A percentile compares a stretch with the other conserved stretches of the same genome.
Conservation (phyloP, 2,113 vertebrate species). For the Tympanuchus pallidicinctus region DNA sequence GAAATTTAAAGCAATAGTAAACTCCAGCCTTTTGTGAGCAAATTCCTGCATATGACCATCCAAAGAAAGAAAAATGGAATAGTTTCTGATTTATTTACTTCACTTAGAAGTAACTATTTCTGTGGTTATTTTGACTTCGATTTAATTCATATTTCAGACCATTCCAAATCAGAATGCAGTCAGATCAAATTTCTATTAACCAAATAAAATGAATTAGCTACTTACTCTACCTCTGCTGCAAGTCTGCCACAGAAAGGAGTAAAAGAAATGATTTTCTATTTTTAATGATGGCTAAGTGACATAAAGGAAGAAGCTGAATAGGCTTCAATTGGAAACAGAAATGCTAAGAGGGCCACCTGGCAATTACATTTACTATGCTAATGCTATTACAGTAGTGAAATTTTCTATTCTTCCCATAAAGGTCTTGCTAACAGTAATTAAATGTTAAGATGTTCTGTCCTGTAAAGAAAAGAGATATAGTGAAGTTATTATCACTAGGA, state of each 20-base stretch:
- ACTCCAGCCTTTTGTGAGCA: not conserved
- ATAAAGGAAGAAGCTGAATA: conserved; percentile 58
- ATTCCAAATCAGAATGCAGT: conserved; percentile 19
- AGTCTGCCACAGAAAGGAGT: not conserved
- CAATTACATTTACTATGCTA: conserved; percentile 81
- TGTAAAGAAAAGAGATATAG: conserved; percentile 71
- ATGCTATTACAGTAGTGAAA: conserved; percentile 70
- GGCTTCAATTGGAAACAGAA: conserved; percentile 58
- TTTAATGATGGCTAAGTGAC: conserved; percentile 60
- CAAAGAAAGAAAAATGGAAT: not conserved
- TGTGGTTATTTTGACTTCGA: not conserved
- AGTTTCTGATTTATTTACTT: not conserved
- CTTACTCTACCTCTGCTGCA: not conserved
- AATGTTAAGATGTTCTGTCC: conserved; percentile 76
- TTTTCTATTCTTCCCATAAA: conserved; percentile 78
- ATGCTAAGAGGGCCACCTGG: conserved; percentile 74
- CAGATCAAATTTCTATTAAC: not conserved
- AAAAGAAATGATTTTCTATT: conserved; percentile 45
- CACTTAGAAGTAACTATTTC: not conserved
- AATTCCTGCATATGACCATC: not conserved
- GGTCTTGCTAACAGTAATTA: conserved; percentile 82
- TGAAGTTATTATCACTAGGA: conserved; percentile 70
- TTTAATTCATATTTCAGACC: not conserved
- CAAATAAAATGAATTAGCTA: conserved; percentile 32
- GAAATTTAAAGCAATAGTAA: conserved; percentile 5